phyloP scores from a whole-genome alignment of 2,888 invertebrate species.

The Spisula solida region DNA sequence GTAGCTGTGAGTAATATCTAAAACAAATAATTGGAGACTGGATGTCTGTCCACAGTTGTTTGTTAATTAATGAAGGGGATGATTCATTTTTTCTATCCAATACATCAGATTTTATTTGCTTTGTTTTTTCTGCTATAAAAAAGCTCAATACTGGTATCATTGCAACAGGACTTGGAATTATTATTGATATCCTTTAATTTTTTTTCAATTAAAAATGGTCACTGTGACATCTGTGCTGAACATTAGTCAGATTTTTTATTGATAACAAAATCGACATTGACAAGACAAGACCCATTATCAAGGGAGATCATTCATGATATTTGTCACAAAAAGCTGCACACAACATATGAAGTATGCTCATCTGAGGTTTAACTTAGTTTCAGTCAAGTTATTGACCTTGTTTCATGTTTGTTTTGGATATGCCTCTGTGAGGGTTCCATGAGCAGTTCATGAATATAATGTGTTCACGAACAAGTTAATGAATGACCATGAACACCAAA shows the following conservation, averaged over 20 bases:
- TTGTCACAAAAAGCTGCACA: no score
- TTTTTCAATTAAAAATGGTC: neutral
- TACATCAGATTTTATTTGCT: neutral
- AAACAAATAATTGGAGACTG: neutral
- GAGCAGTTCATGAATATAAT: no score
- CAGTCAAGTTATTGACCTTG: no score
- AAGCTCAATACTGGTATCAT: neutral
- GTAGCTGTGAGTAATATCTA: neutral
- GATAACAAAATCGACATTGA: no score
- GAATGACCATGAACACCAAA: no score
- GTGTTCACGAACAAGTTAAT: no score
- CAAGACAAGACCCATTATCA: no score
- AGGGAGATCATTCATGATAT: no score
- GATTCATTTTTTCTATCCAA: conserved; percentile 15
- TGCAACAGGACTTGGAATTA: neutral
- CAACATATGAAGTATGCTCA: no score
- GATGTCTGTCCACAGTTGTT: neutral
- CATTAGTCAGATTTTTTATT: neutral
- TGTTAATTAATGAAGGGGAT: neutral
- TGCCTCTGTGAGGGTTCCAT: no score
- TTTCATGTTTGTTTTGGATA: no score
- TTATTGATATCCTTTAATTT: neutral
- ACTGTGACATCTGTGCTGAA: neutral
- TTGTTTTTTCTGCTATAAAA: neutral
- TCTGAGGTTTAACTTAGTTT: no score